Conservation (phyloP, 2,797 vertebrate genomes). For the Champsocephalus esox region DNA sequence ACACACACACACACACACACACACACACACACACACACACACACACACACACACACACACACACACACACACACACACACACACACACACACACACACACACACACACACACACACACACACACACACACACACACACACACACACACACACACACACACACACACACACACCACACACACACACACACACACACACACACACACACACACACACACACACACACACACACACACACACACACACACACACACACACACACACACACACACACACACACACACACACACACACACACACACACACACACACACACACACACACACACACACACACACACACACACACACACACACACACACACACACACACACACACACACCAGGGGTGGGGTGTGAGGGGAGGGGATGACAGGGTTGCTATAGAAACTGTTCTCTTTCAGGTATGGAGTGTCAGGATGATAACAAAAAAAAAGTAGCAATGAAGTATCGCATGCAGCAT, state of each 20-base stretch:
- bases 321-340: not conserved
- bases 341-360: slow-evolving; percentile 16
- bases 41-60: not conserved
- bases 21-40: slow-evolving; percentile 14
- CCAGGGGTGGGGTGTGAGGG: slow-evolving; percentile 48
- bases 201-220: not conserved
- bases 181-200: slow-evolving; percentile 1
- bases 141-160: slow-evolving; percentile 15
- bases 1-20: not conserved
- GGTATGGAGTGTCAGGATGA: slow-evolving; percentile 70
- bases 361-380: not conserved
- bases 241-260: not conserved
- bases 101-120: slow-evolving; percentile 12
- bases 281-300: not conserved
- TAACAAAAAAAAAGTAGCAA: slow-evolving; percentile 60
- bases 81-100: not conserved
- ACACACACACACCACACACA: not conserved
- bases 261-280: slow-evolving; percentile 9
- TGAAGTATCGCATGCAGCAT: slow-evolving; percentile 57
- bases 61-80: slow-evolving; percentile 15
- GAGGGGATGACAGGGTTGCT: slow-evolving; percentile 75
- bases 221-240: slow-evolving; percentile 10
- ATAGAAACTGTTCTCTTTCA: slow-evolving; percentile 84
- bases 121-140: not conserved
- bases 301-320: slow-evolving; percentile 12